Conservation (phyloP, 2,113 vertebrate genomes). For the Tragelaphus strepsiceros region DNA sequence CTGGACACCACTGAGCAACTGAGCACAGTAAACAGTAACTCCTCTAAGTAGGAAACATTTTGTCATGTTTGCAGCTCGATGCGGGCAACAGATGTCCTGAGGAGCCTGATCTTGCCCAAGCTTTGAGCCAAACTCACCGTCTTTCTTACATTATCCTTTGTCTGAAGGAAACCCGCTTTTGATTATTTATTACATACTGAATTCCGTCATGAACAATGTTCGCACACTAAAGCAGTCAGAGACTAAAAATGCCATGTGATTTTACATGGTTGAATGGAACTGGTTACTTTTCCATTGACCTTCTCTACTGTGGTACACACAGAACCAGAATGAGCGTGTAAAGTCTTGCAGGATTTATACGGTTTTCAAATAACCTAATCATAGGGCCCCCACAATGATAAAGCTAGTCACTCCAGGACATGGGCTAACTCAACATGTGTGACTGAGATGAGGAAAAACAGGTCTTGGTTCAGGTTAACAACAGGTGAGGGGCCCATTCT, state of each 20-base stretch:
- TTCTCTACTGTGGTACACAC: background rate
- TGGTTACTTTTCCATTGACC: background rate
- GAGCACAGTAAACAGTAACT: background rate
- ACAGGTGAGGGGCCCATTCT: background rate
- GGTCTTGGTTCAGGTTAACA: background rate
- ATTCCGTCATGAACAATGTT: background rate
- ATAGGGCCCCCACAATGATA: too few species aligned
- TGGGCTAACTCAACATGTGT: background rate
- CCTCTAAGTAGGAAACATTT: background rate
- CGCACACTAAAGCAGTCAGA: background rate
- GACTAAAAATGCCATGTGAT: background rate
- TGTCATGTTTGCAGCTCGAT: background rate
- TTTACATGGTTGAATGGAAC: background rate
- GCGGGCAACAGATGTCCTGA: background rate
- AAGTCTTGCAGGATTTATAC: background rate
- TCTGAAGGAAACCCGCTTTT: background rate
- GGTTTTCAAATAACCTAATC: background rate
- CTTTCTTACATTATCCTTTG: background rate
- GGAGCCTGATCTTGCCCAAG: accelerated
- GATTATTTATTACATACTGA: background rate
- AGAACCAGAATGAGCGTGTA: background rate
- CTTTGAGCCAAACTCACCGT: accelerated
- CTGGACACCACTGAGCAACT: background rate
- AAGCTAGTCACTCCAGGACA: too few species aligned
- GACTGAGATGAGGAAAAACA: background rate